Evolutionary conservation across 2,797 vertebrate species (phyloP).

Genomic region (Chromis chromis): DNA sequence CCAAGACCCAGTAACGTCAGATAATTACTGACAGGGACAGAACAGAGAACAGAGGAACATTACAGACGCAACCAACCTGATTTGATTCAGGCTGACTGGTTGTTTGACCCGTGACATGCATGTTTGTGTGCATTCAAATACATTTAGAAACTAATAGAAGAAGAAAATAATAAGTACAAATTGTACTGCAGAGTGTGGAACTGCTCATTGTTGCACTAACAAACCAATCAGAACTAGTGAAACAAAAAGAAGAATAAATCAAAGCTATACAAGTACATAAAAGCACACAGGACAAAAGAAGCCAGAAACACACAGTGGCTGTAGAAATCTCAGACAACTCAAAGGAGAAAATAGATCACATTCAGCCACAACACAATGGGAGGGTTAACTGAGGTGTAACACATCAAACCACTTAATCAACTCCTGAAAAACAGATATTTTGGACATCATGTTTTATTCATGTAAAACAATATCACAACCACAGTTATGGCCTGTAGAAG

Average conservation of each 20-base stretch:
- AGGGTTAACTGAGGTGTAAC: neutral
- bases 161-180: neutral
- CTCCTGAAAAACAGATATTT: neutral
- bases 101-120: conserved; percentile 2
- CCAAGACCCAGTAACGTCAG: neutral
- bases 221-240: neutral
- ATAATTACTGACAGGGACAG: conserved; percentile 14
- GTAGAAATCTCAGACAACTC: no score
- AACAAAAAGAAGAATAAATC: no score
- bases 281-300: neutral
- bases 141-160: neutral
- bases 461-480: neutral
- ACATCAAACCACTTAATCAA: neutral
- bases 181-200: neutral
- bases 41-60: conserved; percentile 5
- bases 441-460: neutral
- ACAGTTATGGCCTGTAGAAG: neutral
- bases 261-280: neutral
- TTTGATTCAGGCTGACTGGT: neutral
- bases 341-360: neutral
- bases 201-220: neutral
- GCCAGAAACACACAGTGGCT: no score
- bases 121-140: conserved; percentile 6
- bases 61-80: conserved; percentile 5
- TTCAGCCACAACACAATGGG: no score